Evolutionary conservation across 1,140 invertebrate genomes (phyloP).

Genomic region (Caenorhabditis brenneri): DNA sequence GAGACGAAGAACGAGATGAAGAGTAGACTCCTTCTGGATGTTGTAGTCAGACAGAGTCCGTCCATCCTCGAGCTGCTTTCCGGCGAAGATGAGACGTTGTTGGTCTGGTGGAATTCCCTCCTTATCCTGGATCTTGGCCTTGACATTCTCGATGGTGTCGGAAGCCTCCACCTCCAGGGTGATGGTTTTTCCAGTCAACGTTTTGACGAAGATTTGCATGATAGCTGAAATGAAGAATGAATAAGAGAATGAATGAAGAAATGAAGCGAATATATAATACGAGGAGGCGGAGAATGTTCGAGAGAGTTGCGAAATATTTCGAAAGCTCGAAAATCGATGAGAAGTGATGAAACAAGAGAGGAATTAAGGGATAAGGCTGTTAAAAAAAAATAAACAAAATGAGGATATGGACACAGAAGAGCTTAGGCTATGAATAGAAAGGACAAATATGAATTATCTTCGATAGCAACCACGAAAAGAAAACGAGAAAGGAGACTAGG

Average conservation of each 20-base stretch:
- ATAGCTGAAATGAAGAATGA: slow-evolving; percentile 3
- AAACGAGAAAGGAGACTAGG: neutral
- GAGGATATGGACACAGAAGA: too few species aligned
- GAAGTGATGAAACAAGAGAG: neutral
- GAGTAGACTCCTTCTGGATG: slow-evolving; percentile 81
- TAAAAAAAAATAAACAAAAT: too few species aligned
- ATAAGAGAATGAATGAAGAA: neutral
- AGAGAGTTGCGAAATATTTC: slow-evolving; percentile 12
- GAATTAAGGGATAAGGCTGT: too few species aligned
- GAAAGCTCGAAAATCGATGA: neutral
- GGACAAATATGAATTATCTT: neutral
- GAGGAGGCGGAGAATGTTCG: neutral
- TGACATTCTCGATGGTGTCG: slow-evolving; percentile 78
- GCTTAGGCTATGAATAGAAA: too few species aligned
- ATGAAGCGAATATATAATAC: neutral
- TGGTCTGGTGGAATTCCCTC: slow-evolving; percentile 46
- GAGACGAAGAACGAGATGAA: slow-evolving; percentile 78
- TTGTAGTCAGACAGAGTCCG: slow-evolving; percentile 88
- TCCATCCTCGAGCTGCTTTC: slow-evolving; percentile 90
- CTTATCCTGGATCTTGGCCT: slow-evolving; percentile 46
- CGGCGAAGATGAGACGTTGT: slow-evolving; percentile 73
- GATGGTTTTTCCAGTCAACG: slow-evolving; percentile 73
- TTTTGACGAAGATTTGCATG: slow-evolving; percentile 74
- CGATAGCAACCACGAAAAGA: neutral
- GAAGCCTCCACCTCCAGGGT: slow-evolving; percentile 75